Base-by-base conservation (phyloP, 1,140 invertebrate genomes). In the Adoxophyes honmai region DNA sequence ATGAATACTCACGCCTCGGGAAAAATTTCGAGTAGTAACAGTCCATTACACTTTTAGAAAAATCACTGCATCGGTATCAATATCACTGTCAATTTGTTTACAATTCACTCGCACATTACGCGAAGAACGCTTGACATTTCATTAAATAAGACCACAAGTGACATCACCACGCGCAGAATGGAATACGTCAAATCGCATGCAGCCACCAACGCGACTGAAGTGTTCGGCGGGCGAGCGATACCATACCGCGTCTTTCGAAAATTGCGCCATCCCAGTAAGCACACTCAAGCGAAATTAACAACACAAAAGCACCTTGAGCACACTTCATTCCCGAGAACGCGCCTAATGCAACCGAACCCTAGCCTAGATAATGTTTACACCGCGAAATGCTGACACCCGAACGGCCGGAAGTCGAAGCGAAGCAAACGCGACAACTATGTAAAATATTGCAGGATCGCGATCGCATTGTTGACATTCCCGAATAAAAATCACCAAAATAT, bases 381-480 rank as follows among this genome's bases (percentile, higher is more conserved):
- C 84, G 79, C 82, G 77, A 84, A 88, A 87, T 82, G 79, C 84
- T 85, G 80, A 85, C 86, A 89, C 78, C 88, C 87, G 78, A 85
- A 81, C 87, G 80, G 81, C 86, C 90, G 90, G 90, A 91, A 90
- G 90, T 91, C 86, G 84, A 81, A 79, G 81, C 86, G 86, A 90
- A 88, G 88, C 91, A 92, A 92, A 92, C 92, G 92, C 90, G 92
- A 91, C 91, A 94, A 94, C 91, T 94, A 94, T 94, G 93, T 93
- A 92, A 94, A 93, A 91, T 93, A 94, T 94, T 93, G 91, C 90
- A 93, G 92, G 91, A 94, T 94, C 90, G 91, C 91, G 90, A 91
- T 91, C 92, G 91, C 93, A 93, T 93, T 92, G 91, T 91, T 91
- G 86, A 90, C 91, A 92, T 93, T 93, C 91, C 91, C 90, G 84